phyloP scores from a whole-genome alignment of 2,888 invertebrate species.

The Cheilosia urbana region DNA sequence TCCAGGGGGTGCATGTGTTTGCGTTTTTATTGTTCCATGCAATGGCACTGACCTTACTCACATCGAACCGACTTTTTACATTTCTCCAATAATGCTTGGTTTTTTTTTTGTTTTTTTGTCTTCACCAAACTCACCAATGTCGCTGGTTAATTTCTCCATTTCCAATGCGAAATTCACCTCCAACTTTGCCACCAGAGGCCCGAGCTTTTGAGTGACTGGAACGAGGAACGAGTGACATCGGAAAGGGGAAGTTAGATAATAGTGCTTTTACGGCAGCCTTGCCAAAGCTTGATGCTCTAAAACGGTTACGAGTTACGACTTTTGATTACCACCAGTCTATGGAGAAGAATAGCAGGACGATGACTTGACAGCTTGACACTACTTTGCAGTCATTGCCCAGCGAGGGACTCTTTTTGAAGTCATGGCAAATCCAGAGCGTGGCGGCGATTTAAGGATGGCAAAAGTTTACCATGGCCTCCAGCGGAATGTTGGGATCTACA shows the following conservation, averaged over 20 bases:
- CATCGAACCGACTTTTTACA: neutral
- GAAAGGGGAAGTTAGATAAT: conserved; percentile 6
- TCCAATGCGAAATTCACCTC: conserved; percentile 8
- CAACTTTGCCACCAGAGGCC: conserved; percentile 1
- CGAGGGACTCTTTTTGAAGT: conserved; percentile 15
- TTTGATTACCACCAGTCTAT: conserved; percentile 46
- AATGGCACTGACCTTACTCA: conserved; percentile 43
- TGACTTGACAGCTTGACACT: conserved; percentile 32
- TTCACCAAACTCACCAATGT: neutral
- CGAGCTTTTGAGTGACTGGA: conserved; percentile 63
- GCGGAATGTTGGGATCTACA: conserved; percentile 61
- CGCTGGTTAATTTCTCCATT: neutral
- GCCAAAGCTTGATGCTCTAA: conserved; percentile 49
- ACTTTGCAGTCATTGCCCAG: conserved; percentile 12
- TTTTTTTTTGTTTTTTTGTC: neutral
- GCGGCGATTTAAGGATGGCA: conserved; percentile 50
- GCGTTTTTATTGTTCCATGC: neutral
- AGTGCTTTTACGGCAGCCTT: conserved; percentile 42
- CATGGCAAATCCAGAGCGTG: conserved; percentile 34
- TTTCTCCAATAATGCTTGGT: neutral
- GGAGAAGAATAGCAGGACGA: conserved; percentile 43
- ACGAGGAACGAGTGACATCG: conserved; percentile 63
- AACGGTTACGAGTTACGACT: conserved; percentile 11
- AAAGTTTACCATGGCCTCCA: conserved; percentile 47
- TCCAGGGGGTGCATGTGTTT: neutral